Evolutionary conservation across 1,140 invertebrate species (phyloP).

Genomic region (Leptinotarsa undecemlineata): DNA sequence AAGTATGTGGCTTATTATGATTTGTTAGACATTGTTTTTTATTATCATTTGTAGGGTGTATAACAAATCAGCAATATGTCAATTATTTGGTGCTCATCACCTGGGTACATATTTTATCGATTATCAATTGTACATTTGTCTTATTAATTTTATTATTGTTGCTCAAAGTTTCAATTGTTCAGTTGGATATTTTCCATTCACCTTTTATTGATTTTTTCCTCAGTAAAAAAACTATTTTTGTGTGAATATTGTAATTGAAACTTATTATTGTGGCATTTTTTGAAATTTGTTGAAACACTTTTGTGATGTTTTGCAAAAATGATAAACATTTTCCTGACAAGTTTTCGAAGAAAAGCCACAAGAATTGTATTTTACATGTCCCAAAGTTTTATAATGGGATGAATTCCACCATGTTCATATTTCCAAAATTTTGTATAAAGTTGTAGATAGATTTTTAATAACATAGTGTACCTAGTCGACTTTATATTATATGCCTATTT

Average conservation of each 20-base stretch:
- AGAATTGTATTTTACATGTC: slow-evolving; percentile 11
- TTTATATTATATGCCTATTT: slow-evolving; percentile 48
- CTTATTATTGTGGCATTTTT: slow-evolving; percentile 5
- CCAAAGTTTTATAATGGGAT: slow-evolving; percentile 23
- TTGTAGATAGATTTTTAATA: slow-evolving; percentile 56
- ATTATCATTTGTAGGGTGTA: slow-evolving; percentile 24
- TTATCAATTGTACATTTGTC: slow-evolving; percentile 24
- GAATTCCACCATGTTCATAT: slow-evolving; percentile 45
- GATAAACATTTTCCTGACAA: not conserved
- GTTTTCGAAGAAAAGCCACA: not conserved
- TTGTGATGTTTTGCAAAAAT: slow-evolving; percentile 26
- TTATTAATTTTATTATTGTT: slow-evolving; percentile 29
- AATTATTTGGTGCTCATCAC: slow-evolving; percentile 46
- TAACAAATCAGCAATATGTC: slow-evolving; percentile 46
- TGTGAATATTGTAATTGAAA: slow-evolving; percentile 19
- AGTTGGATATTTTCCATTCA: not conserved
- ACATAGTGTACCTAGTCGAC: slow-evolving; percentile 52
- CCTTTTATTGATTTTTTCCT: slow-evolving; percentile 23
- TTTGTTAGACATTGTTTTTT: slow-evolving; percentile 32
- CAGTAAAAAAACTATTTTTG: slow-evolving; percentile 10
- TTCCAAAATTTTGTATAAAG: slow-evolving; percentile 51
- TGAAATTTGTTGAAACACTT: slow-evolving; percentile 22
- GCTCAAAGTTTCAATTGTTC: slow-evolving; percentile 28
- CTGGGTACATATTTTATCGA: slow-evolving; percentile 19
- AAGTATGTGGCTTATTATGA: slow-evolving; percentile 18